Base-by-base conservation (phyloP, 2,113 vertebrate species). In the Clarias gariepinus region DNA sequence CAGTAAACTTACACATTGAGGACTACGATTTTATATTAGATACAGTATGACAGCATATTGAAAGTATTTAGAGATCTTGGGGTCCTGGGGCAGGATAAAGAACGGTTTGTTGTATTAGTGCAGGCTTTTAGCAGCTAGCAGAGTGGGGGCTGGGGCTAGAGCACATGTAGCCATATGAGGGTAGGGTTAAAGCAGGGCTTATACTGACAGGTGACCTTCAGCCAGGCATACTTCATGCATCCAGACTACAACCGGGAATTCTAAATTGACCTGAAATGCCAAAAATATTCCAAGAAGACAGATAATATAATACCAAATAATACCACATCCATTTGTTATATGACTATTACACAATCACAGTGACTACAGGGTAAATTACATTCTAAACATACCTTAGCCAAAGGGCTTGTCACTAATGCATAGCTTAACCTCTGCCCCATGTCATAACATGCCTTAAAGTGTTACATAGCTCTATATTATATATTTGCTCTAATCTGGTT, bases 141-240 rank as follows among this genome's bases (percentile, higher is more conserved):
- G 53, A 77, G 21, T 55, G 28, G 55, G n/a, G 80, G 68, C 21
- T 74, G 12, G 41, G 41, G 23, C 58, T 18, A 21, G 16, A 85
- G 47, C 78, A 33, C 18, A 55, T 68, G 41, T 30, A 53, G 41
- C n/a, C 73, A 85, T 53, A 66, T 66, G 74, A 64, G 58, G 73
- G 25, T 66, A 63, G n/a, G 74, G 28, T 85, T 66, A 78, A 55
- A 79, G 64, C 41, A 36, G 60, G 74, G 36, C 57, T 15, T n/a
- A 7, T 23, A 21, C 68, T 68, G 28, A 79, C 74, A 77, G 36
- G 74, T 78, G 84, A 78, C 73, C 58, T 85, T 85, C 73, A 52
- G 74, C 55, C 23, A 52, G 36, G 33, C 30, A 76, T 52, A 63
- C 25, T 13, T 33, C 41, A 16, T 77, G 25, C 23, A 60, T 60